Conservation (phyloP, 2,113 vertebrate species). For the Thryonomys swinderianus region DNA sequence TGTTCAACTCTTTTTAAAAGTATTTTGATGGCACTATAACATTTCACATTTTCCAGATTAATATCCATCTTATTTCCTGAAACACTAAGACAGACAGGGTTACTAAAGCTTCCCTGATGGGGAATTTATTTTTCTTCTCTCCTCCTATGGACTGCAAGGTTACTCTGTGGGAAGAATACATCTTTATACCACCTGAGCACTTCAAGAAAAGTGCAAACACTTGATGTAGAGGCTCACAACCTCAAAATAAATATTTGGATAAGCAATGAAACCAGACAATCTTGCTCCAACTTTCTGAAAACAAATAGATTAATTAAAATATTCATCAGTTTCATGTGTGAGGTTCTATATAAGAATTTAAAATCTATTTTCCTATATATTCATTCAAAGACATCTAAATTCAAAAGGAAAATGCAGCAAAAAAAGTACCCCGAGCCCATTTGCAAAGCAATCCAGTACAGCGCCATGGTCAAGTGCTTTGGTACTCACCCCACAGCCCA, state of each 20-base stretch:
- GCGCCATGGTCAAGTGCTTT: neutral
- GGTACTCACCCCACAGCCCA: conserved; percentile 93
- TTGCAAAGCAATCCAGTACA: neutral
- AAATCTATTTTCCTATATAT: neutral
- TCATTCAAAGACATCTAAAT: neutral
- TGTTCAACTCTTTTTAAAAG: conserved; percentile 23
- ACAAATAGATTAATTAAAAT: neutral
- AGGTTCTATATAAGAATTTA: conserved; percentile 39
- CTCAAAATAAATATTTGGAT: conserved; percentile 39
- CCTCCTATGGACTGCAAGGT: neutral
- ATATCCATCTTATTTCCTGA: conserved; percentile 67
- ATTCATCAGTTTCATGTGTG: neutral
- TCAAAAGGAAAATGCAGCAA: neutral
- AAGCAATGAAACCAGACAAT: conserved; percentile 69
- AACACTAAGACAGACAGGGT: neutral
- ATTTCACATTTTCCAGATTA: conserved; percentile 5
- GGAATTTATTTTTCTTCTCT: neutral
- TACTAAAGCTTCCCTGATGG: neutral
- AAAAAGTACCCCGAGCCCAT: neutral
- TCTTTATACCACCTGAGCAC: conserved; percentile 8
- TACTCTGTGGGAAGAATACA: neutral
- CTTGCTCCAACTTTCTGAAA: conserved; percentile 46
- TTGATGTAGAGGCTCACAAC: conserved; percentile 38
- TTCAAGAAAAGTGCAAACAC: conserved; percentile 43
- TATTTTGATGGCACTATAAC: conserved; percentile 48